Percentiles rank a stretch among this genome's conserved stretches.
Conservation (phyloP, 2,113 vertebrate genomes). For the Tauraco erythrolophus region DNA sequence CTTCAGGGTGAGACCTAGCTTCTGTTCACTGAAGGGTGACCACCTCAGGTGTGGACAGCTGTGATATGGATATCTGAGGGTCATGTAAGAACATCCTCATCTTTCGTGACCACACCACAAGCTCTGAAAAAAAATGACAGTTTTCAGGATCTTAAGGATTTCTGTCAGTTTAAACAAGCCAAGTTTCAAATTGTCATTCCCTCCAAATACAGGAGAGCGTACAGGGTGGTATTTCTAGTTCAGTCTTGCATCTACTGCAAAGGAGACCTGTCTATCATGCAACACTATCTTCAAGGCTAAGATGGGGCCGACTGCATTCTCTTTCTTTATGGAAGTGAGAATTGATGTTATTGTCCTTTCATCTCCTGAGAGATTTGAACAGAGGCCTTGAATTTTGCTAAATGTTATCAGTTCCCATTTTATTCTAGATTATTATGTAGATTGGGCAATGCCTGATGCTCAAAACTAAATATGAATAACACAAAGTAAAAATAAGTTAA, state of each 20-base stretch:
- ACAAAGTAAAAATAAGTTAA: constrained; percentile 40
- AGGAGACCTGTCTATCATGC: not conserved
- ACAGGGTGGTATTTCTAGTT: not conserved
- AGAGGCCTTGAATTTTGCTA: constrained; percentile 37
- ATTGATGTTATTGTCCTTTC: constrained; percentile 1
- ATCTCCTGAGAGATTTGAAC: too few relatives aligned
- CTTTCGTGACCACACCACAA: not conserved
- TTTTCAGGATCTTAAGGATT: not conserved
- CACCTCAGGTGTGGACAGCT: not conserved
- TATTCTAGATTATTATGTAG: constrained; percentile 20
- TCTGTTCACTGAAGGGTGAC: not conserved
- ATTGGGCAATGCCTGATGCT: not conserved
- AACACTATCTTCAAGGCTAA: not conserved
- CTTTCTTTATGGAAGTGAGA: not conserved
- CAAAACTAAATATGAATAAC: constrained; percentile 7
- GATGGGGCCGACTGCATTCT: not conserved
- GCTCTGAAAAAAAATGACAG: not conserved
- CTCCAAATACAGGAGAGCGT: not conserved
- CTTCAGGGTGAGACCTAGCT: not conserved
- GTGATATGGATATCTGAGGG: not conserved
- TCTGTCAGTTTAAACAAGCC: not conserved
- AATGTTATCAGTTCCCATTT: constrained; percentile 15
- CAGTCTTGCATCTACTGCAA: not conserved
- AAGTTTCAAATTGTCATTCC: not conserved
- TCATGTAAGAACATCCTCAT: not conserved